Percentiles rank a stretch among this genome's conserved stretches.
phyloP scores from a whole-genome alignment of 2,113 vertebrate species.

The Neogobius melanostomus region DNA sequence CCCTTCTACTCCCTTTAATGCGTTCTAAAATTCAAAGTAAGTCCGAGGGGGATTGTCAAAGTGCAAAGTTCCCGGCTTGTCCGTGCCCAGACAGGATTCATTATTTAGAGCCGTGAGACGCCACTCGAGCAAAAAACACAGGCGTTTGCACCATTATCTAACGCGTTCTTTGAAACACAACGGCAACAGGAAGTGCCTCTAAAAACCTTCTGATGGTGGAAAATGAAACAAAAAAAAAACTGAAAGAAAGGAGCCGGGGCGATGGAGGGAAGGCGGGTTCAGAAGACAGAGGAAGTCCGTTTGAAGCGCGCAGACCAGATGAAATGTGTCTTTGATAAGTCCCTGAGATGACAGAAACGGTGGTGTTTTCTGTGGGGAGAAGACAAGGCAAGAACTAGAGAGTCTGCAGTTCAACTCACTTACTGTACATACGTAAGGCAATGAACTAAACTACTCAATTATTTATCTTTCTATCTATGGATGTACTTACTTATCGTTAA shows the following conservation, averaged over 20 bases:
- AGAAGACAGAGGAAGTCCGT: slow-evolving; percentile 1
- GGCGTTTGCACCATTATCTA: slow-evolving; percentile 11
- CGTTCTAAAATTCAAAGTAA: neutral
- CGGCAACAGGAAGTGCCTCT: slow-evolving; percentile 7
- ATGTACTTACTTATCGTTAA: no score
- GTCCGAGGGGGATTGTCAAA: neutral
- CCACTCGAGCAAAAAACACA: neutral
- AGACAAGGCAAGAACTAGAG: neutral
- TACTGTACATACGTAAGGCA: neutral
- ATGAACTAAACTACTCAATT: no score
- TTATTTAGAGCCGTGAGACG: slow-evolving; percentile 2
- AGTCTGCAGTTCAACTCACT: neutral
- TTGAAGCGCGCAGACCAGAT: neutral
- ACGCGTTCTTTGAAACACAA: neutral
- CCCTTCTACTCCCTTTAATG: neutral
- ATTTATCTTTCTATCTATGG: no score
- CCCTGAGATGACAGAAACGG: neutral
- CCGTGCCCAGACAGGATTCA: slow-evolving; percentile 2
- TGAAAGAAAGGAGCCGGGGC: neutral
- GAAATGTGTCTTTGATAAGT: neutral
- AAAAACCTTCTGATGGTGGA: slow-evolving; percentile 3
- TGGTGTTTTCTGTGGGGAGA: neutral
- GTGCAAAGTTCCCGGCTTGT: slow-evolving; percentile 1
- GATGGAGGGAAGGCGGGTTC: neutral
- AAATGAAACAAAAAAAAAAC: neutral